Percentiles rank a stretch among this genome's conserved stretches.
These are phyloP conservation scores for Elanus axillaris DNA, from an alignment of 2,113 vertebrate genomes.

Conservation along the genomic window DNA sequence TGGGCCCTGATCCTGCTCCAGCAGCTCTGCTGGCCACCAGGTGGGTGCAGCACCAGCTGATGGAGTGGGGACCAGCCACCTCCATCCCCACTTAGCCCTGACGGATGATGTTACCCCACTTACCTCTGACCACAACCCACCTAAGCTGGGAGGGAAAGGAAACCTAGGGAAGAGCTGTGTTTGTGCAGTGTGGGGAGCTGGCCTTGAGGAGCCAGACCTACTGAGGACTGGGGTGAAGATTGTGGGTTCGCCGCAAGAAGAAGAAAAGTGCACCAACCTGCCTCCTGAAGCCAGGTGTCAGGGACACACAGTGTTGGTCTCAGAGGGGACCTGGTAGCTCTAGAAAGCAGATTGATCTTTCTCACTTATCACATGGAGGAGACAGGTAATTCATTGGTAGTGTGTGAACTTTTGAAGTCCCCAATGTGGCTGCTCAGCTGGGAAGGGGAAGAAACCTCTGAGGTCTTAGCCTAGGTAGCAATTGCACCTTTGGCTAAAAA, in stretches of 20 bases:
- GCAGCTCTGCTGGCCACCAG: not conserved
- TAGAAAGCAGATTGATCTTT: not conserved
- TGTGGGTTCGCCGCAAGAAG: not conserved
- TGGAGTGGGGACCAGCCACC: not conserved
- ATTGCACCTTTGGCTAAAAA: not conserved
- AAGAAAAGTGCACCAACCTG: not conserved
- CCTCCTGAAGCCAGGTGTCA: not conserved
- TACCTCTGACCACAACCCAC: not conserved
- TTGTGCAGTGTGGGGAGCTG: rapidly evolving
- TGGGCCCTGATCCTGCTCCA: not conserved
- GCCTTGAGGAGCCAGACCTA: not conserved
- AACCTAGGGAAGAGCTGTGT: not conserved
- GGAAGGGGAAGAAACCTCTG: not conserved
- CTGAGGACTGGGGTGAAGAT: not conserved
- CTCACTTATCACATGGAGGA: not conserved
- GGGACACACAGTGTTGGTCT: rapidly evolving
- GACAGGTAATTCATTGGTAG: not conserved
- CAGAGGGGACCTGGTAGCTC: not conserved
- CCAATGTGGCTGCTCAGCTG: not conserved
- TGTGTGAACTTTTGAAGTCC: not conserved
- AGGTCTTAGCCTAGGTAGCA: rapidly evolving
- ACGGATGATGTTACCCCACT: rapidly evolving
- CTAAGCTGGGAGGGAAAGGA: not conserved
- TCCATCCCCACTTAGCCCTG: not conserved
- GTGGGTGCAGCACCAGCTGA: not conserved